Evolutionary conservation across 2,888 invertebrate genomes (phyloP), one percentile per base, ranked within the genome.

Genomic region (Abrostola tripartita): DNA sequence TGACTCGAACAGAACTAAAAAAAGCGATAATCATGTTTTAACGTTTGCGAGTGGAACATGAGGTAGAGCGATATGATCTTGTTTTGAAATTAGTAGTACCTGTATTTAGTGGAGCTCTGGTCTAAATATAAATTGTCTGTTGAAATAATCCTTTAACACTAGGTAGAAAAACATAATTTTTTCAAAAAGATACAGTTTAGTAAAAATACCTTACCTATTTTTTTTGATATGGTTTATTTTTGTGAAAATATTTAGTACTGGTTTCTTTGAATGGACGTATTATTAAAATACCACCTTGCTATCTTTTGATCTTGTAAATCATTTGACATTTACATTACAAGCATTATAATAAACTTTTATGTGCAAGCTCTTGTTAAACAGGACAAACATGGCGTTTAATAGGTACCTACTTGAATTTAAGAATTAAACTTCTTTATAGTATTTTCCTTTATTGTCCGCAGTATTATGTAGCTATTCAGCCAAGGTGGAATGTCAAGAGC

Each of bases 401-500:
- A 68, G 71, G 57, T 57, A 62, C 10, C 54, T 54, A 62, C n/a
- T 10, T 35, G 50, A 38, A 61, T 71, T 65, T 53, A 63, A 67
- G 10, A 50, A 63, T 65, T 56, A 58, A 47, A 65, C 42, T 4
- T 68, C 14, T 51, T 47, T 53, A 56, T 40, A 10, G 36, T 44
- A 49, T 52, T 61, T 52, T 54, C 68, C 64, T 64, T 72, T 71
- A 76, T 72, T 61, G 71, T 65, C 24, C 6, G 24, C 12, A 37
- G 61, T 69, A 70, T 77, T 79, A 79, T 68, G 69, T 75, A 73
- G 65, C 41, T 71, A 69, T 70, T 74, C 68, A 73, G 55, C 65
- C 74, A 81, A 74, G 74, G 71, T 71, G 82, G 84, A 88, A 88
- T 88, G 90, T 88, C 90, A 91, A 91, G 90, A 86, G 80, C 88